These are phyloP conservation scores for Neodiprion fabricii DNA, from an alignment of 1,140 invertebrate genomes.

Conservation along the genomic window DNA sequence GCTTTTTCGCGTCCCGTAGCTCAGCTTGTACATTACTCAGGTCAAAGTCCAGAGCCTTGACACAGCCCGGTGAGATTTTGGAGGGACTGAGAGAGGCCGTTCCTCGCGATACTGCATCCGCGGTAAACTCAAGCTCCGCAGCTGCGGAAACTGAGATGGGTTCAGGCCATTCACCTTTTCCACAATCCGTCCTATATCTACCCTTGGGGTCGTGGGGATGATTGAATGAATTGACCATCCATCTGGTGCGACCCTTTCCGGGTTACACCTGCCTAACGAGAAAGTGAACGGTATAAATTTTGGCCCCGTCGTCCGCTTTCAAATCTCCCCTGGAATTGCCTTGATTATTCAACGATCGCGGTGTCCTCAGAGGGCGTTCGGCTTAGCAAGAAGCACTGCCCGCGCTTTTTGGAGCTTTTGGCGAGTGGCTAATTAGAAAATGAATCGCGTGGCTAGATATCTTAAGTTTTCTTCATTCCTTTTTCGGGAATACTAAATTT, in stretches of 20 bases:
- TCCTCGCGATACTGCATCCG: neutral
- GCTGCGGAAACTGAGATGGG: conserved; percentile 3
- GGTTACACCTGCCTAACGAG: neutral
- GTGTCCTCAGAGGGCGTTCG: too few relatives aligned
- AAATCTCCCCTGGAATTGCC: neutral
- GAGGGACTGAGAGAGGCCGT: neutral
- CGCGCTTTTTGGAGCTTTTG: too few relatives aligned
- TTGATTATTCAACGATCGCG: neutral
- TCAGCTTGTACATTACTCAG: too few relatives aligned
- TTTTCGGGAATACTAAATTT: too few relatives aligned
- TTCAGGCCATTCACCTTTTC: neutral
- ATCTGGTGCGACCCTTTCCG: neutral
- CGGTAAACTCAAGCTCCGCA: neutral
- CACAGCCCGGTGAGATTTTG: neutral
- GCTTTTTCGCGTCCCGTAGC: too few relatives aligned
- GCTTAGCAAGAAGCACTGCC: too few relatives aligned
- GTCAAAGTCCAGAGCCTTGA: too few relatives aligned
- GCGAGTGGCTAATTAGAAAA: too few relatives aligned
- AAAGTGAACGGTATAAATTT: neutral
- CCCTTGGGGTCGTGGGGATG: neutral
- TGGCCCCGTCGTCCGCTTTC: neutral
- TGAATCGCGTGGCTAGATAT: too few relatives aligned
- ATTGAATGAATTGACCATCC: neutral
- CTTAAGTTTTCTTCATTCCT: too few relatives aligned
- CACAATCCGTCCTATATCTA: neutral